A percentile compares a stretch with the other conserved stretches of the same genome.
Conservation (phyloP, 2,797 vertebrate genomes). For the Lacerta viridis region DNA sequence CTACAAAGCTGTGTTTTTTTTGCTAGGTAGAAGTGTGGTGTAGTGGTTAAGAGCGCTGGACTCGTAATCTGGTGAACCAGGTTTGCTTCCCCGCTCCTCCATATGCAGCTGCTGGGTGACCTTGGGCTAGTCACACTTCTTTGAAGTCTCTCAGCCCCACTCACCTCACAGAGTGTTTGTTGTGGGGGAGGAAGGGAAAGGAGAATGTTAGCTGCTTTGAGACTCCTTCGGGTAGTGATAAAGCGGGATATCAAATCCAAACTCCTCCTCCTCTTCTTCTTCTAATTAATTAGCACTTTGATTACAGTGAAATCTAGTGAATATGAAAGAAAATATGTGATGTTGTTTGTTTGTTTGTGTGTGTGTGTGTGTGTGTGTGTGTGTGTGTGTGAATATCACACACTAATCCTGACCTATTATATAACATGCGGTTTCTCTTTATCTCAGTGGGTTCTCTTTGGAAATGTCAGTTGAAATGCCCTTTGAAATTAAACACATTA, state of each 20-base stretch:
- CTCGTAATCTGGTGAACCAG: too few species aligned
- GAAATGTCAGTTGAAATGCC: constrained; percentile 88
- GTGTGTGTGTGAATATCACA: not conserved
- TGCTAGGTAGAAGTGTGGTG: not conserved
- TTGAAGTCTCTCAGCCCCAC: too few species aligned
- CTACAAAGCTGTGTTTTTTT: not conserved
- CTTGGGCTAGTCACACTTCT: too few species aligned
- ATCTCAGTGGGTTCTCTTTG: constrained; percentile 83
- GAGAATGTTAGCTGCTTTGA: too few species aligned
- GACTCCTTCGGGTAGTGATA: too few species aligned
- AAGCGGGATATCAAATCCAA: too few species aligned
- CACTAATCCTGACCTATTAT: not conserved
- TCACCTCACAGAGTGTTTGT: too few species aligned
- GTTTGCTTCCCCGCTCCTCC: rapidly evolving
- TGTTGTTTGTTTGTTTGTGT: constrained; percentile 2
- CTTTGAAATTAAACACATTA: constrained; percentile 79
- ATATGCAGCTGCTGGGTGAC: too few species aligned
- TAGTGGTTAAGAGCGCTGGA: too few species aligned
- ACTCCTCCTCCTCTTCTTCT: too few species aligned
- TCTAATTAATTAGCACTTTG: not conserved
- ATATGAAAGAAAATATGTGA: not conserved
- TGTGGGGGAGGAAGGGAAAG: too few species aligned
- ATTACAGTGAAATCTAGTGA: not conserved
- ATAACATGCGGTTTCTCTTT: constrained; percentile 43
- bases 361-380: not conserved